Percentiles rank a stretch among this genome's conserved stretches.
These are phyloP conservation scores for Ennomos erosarius DNA, from an alignment of 2,888 invertebrate species.

Conservation along the genomic window DNA sequence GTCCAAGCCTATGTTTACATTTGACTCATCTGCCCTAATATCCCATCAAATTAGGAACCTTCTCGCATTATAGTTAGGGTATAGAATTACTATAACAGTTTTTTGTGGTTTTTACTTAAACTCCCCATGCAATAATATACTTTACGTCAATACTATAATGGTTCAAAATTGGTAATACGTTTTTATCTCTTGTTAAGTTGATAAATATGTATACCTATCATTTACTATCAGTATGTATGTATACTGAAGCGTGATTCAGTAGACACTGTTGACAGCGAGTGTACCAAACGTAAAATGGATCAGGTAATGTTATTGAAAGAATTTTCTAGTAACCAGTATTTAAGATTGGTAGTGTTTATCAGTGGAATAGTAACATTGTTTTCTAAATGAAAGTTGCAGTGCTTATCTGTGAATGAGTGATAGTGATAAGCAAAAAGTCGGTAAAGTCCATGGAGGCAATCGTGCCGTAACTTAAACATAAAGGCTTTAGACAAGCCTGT, in stretches of 20 bases:
- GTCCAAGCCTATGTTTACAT: neutral
- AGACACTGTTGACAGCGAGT: constrained; percentile 3
- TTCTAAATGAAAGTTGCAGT: no score
- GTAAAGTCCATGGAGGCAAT: no score
- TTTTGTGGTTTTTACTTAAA: neutral
- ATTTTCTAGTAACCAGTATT: constrained; percentile 20
- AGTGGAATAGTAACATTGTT: no score
- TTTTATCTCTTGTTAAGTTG: constrained; percentile 19
- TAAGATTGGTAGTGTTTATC: neutral
- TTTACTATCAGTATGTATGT: constrained; percentile 28
- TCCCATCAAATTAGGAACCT: neutral
- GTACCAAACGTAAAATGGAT: constrained; percentile 26
- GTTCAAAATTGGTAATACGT: neutral
- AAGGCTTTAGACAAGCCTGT: no score
- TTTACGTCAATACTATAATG: neutral
- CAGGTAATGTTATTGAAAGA: constrained; percentile 29
- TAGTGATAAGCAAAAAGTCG: no score
- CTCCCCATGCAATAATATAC: neutral
- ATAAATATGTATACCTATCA: constrained; percentile 20
- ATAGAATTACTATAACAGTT: neutral
- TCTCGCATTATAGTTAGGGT: neutral
- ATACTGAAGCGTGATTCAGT: constrained; percentile 13
- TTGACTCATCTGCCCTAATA: neutral
- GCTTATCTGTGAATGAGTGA: no score
- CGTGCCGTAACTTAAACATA: no score